Evolutionary conservation across 37 sponge, comb jelly and placozoan species (phyloP).

Genomic region (Haliclona indistincta): DNA sequence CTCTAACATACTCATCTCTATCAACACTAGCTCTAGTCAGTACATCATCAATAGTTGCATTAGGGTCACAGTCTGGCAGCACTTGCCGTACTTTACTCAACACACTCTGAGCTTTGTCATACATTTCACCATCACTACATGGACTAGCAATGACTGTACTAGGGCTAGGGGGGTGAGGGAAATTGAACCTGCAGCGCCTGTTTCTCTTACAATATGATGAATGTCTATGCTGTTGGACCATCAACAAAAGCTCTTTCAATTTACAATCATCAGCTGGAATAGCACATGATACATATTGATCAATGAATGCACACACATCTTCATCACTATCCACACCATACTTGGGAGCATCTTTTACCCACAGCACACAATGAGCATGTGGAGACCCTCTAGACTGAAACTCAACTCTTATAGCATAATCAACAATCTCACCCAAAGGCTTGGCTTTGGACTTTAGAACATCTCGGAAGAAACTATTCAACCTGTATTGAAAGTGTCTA

Average conservation of each 20-base stretch:
- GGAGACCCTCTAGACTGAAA: slow-evolving; percentile 24
- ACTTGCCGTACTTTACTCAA: too few species aligned
- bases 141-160: too few species aligned
- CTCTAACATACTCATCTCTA: too few species aligned
- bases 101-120: too few species aligned
- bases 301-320: slow-evolving; percentile 4
- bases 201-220: too few species aligned
- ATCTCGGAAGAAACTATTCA: slow-evolving; percentile 1
- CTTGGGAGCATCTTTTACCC: slow-evolving; percentile 18
- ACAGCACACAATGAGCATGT: slow-evolving; percentile 15
- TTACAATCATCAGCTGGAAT: slow-evolving; percentile 12
- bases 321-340: neutral
- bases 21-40: too few species aligned
- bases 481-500: slow-evolving; percentile 29
- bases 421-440: slow-evolving; percentile 7
- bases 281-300: neutral
- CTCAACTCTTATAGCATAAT: slow-evolving; percentile 20
- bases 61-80: too few species aligned
- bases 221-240: too few species aligned
- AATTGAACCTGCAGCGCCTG: too few species aligned
- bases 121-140: too few species aligned
- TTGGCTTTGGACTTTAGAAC: slow-evolving; percentile 9
- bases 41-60: too few species aligned
- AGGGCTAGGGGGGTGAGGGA: too few species aligned
- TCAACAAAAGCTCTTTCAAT: neutral